phyloP scores from a whole-genome alignment of 1,140 invertebrate species.

The Ips nitidus region DNA sequence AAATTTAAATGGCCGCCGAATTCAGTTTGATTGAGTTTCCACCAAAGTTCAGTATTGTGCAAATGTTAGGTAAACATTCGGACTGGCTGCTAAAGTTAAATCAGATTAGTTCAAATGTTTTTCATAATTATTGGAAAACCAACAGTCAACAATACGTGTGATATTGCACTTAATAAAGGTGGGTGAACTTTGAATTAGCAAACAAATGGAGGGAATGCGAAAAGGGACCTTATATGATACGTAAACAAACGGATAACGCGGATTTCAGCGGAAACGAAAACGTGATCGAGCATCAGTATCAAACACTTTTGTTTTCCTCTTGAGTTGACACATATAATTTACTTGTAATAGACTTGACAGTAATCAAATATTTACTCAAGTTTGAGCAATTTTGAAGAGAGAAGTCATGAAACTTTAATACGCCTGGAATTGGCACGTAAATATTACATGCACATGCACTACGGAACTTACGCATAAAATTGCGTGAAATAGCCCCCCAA shows the following conservation, averaged over 20 bases:
- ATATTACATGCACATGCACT: constrained; percentile 14
- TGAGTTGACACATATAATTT: too few species aligned
- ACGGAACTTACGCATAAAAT: constrained; percentile 14
- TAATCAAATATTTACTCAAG: too few species aligned
- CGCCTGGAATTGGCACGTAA: constrained; percentile 1
- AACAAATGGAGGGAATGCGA: neutral
- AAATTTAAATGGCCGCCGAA: too few species aligned
- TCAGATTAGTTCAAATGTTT: neutral
- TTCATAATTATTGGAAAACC: neutral
- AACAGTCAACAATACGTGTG: neutral
- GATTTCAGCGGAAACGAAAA: constrained; percentile 4
- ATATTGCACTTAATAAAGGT: neutral
- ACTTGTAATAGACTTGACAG: too few species aligned
- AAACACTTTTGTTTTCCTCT: neutral
- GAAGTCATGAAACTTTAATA: constrained; percentile 1
- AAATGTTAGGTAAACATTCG: too few species aligned
- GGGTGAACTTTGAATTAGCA: neutral
- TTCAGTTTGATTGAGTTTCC: too few species aligned
- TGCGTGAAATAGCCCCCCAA: neutral
- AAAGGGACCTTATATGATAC: neutral
- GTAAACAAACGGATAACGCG: neutral
- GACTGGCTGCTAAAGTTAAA: neutral
- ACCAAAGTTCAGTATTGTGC: too few species aligned
- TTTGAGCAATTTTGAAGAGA: too few species aligned
- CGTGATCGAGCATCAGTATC: constrained; percentile 8